These are phyloP conservation scores for Chitala chitala DNA, from an alignment of 2,113 vertebrate species.

Conservation along the genomic window DNA sequence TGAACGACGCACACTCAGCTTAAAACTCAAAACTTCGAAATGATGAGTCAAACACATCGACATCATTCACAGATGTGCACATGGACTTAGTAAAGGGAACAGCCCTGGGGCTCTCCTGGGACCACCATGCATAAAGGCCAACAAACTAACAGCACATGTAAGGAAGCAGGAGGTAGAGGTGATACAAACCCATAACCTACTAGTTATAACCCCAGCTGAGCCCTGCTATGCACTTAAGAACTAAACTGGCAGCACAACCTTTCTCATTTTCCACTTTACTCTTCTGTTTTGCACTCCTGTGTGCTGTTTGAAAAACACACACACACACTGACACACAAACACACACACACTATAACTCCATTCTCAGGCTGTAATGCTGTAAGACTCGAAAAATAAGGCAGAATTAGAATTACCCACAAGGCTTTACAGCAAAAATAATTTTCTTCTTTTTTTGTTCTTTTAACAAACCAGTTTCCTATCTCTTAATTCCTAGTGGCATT, in stretches of 20 bases:
- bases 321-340: neutral
- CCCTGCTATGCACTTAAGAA: neutral
- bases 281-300: neutral
- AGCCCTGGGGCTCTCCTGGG: neutral
- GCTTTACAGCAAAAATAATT: neutral
- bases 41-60: no score
- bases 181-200: neutral
- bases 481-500: neutral
- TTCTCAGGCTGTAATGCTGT: neutral
- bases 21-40: neutral
- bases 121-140: neutral
- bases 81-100: neutral
- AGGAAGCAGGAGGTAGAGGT: no score
- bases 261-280: neutral
- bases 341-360: neutral
- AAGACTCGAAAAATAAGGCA: neutral
- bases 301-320: neutral
- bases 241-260: neutral
- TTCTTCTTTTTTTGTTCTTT: neutral
- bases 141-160: neutral
- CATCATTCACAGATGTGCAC: neutral
- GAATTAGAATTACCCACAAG: neutral
- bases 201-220: neutral
- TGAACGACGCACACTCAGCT: no score
- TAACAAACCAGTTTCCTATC: neutral